A percentile compares a stretch with the other conserved stretches of the same genome.
phyloP scores from a whole-genome alignment of 1,140 invertebrate species.

The Aphelenchoides avenae region DNA sequence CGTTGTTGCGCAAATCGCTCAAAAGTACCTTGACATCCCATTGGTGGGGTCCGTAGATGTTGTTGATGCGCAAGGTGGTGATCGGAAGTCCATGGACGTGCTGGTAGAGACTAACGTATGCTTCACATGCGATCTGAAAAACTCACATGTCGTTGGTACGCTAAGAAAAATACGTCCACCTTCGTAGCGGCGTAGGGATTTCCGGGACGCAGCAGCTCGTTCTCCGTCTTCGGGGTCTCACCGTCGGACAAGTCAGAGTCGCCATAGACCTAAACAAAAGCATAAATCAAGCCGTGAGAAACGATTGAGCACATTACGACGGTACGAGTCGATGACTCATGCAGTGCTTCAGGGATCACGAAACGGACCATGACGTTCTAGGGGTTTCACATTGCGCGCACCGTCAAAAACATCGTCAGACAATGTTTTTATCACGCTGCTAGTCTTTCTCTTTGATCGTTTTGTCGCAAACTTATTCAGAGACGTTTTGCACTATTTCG shows the following conservation, averaged over 20 bases:
- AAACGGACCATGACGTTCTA: too few relatives aligned
- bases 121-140: slow-evolving; percentile 50
- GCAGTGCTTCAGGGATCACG: too few relatives aligned
- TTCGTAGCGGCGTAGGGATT: slow-evolving; percentile 61
- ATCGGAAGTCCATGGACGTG: slow-evolving; percentile 51
- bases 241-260: slow-evolving; percentile 49
- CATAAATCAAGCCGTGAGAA: too few relatives aligned
- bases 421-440: too few relatives aligned
- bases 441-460: too few relatives aligned
- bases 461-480: too few relatives aligned
- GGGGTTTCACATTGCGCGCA: too few relatives aligned
- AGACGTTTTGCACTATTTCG: too few relatives aligned
- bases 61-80: slow-evolving; percentile 59
- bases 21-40: slow-evolving; percentile 56
- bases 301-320: too few relatives aligned
- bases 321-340: too few relatives aligned
- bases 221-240: slow-evolving; percentile 44
- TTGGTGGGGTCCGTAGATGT: slow-evolving; percentile 61
- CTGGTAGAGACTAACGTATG: slow-evolving; percentile 46
- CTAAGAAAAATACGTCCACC: slow-evolving; percentile 33
- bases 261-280: slow-evolving; percentile 50
- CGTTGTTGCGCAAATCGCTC: background rate
- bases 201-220: slow-evolving; percentile 48
- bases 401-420: too few relatives aligned
- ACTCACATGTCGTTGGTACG: slow-evolving; percentile 15